Conservation (phyloP, 2,797 vertebrate species). For the Hemibagrus guttatus region DNA sequence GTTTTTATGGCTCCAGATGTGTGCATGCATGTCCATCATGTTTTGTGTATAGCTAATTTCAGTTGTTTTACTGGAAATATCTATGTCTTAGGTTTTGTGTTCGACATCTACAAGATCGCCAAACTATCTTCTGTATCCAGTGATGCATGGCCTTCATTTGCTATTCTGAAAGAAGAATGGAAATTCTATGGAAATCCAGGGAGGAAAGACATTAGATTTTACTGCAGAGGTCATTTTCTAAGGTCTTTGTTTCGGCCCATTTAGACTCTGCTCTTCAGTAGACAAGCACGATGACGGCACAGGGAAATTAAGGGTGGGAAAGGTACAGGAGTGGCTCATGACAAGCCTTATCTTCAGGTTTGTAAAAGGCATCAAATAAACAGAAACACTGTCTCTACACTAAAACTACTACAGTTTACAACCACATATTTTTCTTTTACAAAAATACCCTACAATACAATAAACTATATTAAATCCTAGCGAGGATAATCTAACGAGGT, state of each 20-base stretch:
- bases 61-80: slow-evolving; percentile 19
- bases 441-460: background rate
- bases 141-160: slow-evolving; percentile 72
- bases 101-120: slow-evolving; percentile 48
- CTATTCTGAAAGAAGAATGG: slow-evolving; percentile 78
- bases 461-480: background rate
- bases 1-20: slow-evolving; percentile 45
- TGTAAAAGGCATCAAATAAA: slow-evolving; percentile 4
- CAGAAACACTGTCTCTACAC: background rate
- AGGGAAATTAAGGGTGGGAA: slow-evolving; percentile 39
- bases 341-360: slow-evolving; percentile 8
- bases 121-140: slow-evolving; percentile 67
- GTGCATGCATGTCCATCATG: slow-evolving; percentile 22
- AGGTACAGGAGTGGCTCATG: slow-evolving; percentile 19
- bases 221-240: slow-evolving; percentile 53
- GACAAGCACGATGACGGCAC: slow-evolving; percentile 28
- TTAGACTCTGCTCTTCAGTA: slow-evolving; percentile 40
- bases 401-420: too few relatives aligned
- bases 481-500: background rate
- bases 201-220: slow-evolving; percentile 57
- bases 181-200: slow-evolving; percentile 77
- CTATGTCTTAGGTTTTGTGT: slow-evolving; percentile 31
- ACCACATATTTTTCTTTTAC: too few relatives aligned
- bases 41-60: slow-evolving; percentile 1
- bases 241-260: slow-evolving; percentile 55